Base-by-base conservation (phyloP, 1,140 invertebrate genomes). In the Euura saliciscinereae region DNA sequence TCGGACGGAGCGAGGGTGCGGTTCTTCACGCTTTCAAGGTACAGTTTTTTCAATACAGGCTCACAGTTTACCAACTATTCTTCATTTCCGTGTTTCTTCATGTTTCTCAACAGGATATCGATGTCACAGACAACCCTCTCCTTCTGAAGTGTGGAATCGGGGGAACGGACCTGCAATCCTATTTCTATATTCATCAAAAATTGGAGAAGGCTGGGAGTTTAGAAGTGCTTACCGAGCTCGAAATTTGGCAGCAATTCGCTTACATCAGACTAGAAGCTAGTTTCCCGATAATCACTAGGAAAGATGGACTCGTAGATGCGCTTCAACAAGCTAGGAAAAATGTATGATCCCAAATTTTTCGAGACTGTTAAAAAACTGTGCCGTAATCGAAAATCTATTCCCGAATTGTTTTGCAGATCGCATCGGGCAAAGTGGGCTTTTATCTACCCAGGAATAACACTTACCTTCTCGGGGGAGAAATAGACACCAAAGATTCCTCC, bases 111-210 rank as follows among this genome's bases (percentile, higher is more conserved):
- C 78, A 92, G 89, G 90, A 92, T 81, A 90, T 94, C 76, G 92
- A 94, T 83, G 91, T 94, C 71, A 94, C 93, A 68, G 93, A 94
- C 80, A 94, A 94, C 86, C 93, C 92, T 44, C 86, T 94, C 64
- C 85, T 94, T 73, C 84, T 94, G 44, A 90, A 90, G 78, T 91
- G 89, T 76, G 86, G 86, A n/a, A 74, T 90, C 43, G 88, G 88
- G 73, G 86, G 89, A 10, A 80, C 87, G 68, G 88, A 89, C 28
- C 78, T 94, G 68, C 86, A 90, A 78, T 89, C 92, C 8, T 91
- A 91, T 74, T 91, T 93, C 80, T 89, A 93, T 73, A 89, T 92
- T 11, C 93, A 94, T 86, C 91, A 93, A 74, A 92, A 92, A 79
- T 86, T 94, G 71, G 90, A 93, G 82, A 86, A 89, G 73, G 89